Base-by-base conservation (phyloP, 1,140 invertebrate species). In the Pseudomyrmex cubaensis region DNA sequence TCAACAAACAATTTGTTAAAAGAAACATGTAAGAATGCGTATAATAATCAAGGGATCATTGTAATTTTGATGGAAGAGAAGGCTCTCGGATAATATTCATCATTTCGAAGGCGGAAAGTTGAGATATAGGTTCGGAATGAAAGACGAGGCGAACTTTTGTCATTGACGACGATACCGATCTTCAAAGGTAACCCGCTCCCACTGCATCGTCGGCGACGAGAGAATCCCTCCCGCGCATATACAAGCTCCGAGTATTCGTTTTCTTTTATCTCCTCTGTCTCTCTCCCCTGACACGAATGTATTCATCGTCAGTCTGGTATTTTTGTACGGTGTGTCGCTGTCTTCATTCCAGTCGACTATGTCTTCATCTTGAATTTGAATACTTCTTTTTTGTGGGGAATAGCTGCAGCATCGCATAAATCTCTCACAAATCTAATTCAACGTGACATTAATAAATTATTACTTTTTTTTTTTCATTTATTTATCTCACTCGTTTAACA, bases 151-250 rank as follows among this genome's bases (percentile, higher is more conserved):
- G 54, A 59, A 80, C 67, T 72, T 78, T 80, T 80, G 66, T 80
- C 76, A 80, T 59, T n/a, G 76, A 56, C 15, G 15, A 57, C 54
- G 76, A 80, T 80, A 80, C 66, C 66, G 44, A 80, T 80, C 76
- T 80, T 80, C 76, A 80, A 80, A 80, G 66, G 76, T 80, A 72
- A 59, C 76, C 76, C 66, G 76, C 76, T 80, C 54, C 66, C 67
- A 59, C 76, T 44, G 20, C 20, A 59, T 20, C 76, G 66, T 59
- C 76, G 66, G 44, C 76, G 76, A 80, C 54, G 56, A 72, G 74
- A 64, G 74, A 64, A 15, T 80, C 44, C 67, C 76, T 80, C 64
- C 54, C 76, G 54, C 66, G 54, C 76, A 22, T 66, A 35, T 35
- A 70, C 76, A 80, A 80, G 76, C 66, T 35, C 13, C 50, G 54